phyloP scores from a whole-genome alignment of 2,888 invertebrate genomes.

The Drosophila anceps region DNA sequence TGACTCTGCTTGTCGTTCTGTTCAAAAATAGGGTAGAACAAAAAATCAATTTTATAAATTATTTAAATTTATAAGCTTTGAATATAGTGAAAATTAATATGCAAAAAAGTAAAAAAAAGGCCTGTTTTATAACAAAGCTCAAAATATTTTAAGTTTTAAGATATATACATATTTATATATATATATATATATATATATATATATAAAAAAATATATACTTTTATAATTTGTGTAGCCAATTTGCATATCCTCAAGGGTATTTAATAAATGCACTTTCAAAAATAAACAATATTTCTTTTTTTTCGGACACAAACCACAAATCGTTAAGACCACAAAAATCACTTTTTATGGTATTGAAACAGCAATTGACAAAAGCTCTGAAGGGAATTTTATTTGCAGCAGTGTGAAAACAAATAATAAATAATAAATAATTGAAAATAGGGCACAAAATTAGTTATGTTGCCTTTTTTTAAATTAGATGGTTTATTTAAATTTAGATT shows the following conservation, averaged over 20 bases:
- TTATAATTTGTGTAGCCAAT: no score
- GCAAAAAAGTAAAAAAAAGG: no score
- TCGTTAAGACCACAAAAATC: conserved; percentile 3
- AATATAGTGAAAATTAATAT: no score
- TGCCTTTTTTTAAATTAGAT: not conserved
- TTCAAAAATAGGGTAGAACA: no score
- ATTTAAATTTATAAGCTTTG: no score
- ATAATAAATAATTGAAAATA: not conserved
- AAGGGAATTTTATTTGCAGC: not conserved
- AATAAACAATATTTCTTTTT: not conserved
- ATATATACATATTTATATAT: not conserved
- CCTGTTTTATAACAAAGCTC: no score
- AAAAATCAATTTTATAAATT: no score
- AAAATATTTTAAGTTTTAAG: no score
- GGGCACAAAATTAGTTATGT: not conserved
- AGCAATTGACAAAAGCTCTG: conserved; percentile 1
- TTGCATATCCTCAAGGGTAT: not conserved
- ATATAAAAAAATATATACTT: no score
- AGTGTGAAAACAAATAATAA: not conserved
- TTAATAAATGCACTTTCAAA: conserved; percentile 1
- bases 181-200: not conserved
- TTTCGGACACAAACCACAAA: conserved; percentile 10
- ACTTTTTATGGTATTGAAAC: not conserved
- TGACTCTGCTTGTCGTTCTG: no score
- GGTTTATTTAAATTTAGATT: no score